Evolutionary conservation across 2,888 invertebrate species (phyloP), one percentile per base, ranked within the genome.

Genomic region (Nemapogon koenigi): DNA sequence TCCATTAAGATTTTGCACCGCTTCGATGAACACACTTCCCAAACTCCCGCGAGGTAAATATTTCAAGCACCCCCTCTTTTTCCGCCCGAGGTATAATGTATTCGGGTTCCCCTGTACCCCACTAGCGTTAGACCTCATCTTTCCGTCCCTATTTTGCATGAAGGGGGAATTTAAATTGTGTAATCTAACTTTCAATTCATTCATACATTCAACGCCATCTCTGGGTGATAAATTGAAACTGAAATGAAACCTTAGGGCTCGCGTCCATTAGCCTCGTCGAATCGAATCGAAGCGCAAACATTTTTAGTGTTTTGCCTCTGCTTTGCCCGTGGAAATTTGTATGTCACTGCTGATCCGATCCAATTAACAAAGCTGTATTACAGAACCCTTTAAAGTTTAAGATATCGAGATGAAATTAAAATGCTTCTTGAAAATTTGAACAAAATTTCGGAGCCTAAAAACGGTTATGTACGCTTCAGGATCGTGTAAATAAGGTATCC

Each of bases 151-250:
- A 70, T 75, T 78, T 78, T 76, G 75, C 78, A 78, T 78, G 68
- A 72, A 73, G 73, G 38, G 73, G 67, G 73, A 76, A 75, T 76
- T 78, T 78, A 78, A 78, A 78, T 78, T 75, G 73, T 75, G 72
- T 78, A 76, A 78, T 78, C 75, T 75, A 78, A 78, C 78, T 78
- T 78, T 78, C 73, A 78, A 78, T 76, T 78, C 78, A 78, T 76
- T 78, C 76, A 78, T 78, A 75, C 78, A 75, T 70, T 71, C 72
- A 67, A 50, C 72, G 75, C 73, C 76, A 78, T 75, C 78, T 78
- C 66, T 65, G 50, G 66, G 67, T 69, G 69, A 73, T 76, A 73
- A 75, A 76, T 76, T 78, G 72, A 73, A 78, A 76, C 68, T 67
- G 57, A 55, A 59, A 64, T 66, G 58, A 57, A 63, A 67, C 67